Evolutionary conservation across 1,140 invertebrate genomes (phyloP).

Genomic region (Melanaphis sacchari): DNA sequence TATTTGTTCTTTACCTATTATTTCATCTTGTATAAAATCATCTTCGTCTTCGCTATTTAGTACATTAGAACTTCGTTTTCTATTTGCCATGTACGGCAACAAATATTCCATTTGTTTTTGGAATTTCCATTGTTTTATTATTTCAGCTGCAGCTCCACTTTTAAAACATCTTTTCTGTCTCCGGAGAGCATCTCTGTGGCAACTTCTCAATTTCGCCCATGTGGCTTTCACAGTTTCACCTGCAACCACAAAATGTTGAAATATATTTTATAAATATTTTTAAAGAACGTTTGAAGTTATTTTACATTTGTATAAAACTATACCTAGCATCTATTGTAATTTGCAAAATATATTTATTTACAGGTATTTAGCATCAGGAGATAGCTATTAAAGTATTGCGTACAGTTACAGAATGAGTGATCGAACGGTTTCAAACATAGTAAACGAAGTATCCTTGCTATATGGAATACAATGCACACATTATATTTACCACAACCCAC

Average conservation of each 20-base stretch:
- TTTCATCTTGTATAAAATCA: neutral
- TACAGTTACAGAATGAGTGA: constrained; percentile 21
- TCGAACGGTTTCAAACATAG: neutral
- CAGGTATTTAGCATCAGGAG: constrained; percentile 14
- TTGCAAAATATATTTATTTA: neutral
- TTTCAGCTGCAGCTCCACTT: constrained; percentile 19
- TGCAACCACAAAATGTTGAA: too few species aligned
- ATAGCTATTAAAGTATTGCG: constrained; percentile 23
- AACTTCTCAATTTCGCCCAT: constrained; percentile 1
- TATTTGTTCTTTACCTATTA: neutral
- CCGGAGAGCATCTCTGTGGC: constrained; percentile 3
- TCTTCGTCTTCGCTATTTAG: neutral
- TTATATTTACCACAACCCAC: constrained; percentile 19
- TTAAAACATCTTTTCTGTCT: constrained; percentile 8
- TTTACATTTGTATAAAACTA: too few species aligned
- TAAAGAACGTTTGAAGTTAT: too few species aligned
- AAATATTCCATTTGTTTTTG: constrained; percentile 17
- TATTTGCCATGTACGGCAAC: neutral
- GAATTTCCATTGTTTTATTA: constrained; percentile 20
- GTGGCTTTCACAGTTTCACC: neutral
- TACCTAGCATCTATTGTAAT: too few species aligned
- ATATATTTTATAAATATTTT: too few species aligned
- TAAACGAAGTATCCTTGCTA: neutral
- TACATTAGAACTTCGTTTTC: neutral
- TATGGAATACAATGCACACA: neutral